Conservation (phyloP, 2,113 vertebrate genomes). For the Melanerpes aurifrons region DNA sequence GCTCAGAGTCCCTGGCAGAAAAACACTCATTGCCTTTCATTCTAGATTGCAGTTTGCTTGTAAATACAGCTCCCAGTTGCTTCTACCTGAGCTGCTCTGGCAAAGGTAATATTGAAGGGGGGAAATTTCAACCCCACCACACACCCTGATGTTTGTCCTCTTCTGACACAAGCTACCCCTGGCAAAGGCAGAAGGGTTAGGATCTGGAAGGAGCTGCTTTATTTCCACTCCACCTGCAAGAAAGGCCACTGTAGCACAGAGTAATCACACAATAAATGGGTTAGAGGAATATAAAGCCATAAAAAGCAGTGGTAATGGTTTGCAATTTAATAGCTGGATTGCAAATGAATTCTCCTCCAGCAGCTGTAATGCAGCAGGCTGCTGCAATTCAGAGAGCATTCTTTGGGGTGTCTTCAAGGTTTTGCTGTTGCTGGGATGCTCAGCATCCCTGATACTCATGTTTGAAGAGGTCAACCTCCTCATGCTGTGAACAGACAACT, state of each 20-base stretch:
- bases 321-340: constrained; percentile 78
- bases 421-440: constrained; percentile 33
- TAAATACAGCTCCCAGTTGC: too few relatives aligned
- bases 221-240: constrained; percentile 58
- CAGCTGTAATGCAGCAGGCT: constrained; percentile 54
- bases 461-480: constrained; percentile 5
- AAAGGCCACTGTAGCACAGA: constrained; percentile 51
- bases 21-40: too few relatives aligned
- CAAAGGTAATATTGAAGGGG: too few relatives aligned
- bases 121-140: neutral
- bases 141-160: neutral
- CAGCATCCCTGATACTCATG: constrained; percentile 41
- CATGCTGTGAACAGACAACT: neutral
- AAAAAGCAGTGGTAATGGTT: constrained; percentile 74
- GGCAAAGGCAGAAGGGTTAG: constrained; percentile 21
- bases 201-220: constrained; percentile 50
- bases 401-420: constrained; percentile 65
- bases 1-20: neutral
- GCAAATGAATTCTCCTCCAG: constrained; percentile 74
- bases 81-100: too few relatives aligned
- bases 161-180: neutral
- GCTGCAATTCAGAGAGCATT: constrained; percentile 69
- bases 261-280: constrained; percentile 79
- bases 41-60: too few relatives aligned
- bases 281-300: constrained; percentile 72